phyloP scores from a whole-genome alignment of 2,113 vertebrate genomes.

The Lasiurus cinereus region DNA sequence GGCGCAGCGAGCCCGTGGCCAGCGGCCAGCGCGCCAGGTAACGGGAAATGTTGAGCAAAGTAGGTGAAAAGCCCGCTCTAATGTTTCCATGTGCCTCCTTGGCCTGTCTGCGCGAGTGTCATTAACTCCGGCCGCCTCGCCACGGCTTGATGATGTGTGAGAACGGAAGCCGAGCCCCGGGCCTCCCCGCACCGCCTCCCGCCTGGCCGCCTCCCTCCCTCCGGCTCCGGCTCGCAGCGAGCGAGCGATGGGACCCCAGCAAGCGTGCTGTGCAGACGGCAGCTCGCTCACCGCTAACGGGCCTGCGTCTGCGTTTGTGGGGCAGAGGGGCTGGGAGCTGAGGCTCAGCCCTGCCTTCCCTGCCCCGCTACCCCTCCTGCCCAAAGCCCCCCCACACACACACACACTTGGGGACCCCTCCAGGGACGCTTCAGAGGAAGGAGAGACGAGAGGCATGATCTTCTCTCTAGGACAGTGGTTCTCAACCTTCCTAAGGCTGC shows the following conservation, averaged over 20 bases:
- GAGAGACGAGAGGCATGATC: not conserved
- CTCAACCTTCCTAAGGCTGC: no score
- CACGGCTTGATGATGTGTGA: constrained; percentile 73
- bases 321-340: not conserved
- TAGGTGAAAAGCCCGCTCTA: constrained; percentile 76
- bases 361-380: not conserved
- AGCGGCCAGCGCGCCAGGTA: constrained; percentile 67
- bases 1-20: not conserved
- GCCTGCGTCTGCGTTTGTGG: not conserved
- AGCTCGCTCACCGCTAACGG: constrained; percentile 51
- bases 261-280: constrained; percentile 25
- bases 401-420: not conserved
- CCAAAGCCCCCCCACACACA: no score
- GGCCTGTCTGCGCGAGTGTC: constrained; percentile 79
- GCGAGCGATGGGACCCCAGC: constrained; percentile 27
- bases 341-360: not conserved
- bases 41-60: constrained; percentile 73
- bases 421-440: not conserved
- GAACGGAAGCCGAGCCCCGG: constrained; percentile 60
- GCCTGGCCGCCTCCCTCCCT: not conserved
- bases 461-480: constrained; percentile 59
- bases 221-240: constrained; percentile 8
- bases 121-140: constrained; percentile 75
- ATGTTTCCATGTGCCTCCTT: constrained; percentile 76
- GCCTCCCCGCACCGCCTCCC: constrained; percentile 42